phyloP scores from a whole-genome alignment of 1,140 invertebrate species.

The Geopemphigus sp. region DNA sequence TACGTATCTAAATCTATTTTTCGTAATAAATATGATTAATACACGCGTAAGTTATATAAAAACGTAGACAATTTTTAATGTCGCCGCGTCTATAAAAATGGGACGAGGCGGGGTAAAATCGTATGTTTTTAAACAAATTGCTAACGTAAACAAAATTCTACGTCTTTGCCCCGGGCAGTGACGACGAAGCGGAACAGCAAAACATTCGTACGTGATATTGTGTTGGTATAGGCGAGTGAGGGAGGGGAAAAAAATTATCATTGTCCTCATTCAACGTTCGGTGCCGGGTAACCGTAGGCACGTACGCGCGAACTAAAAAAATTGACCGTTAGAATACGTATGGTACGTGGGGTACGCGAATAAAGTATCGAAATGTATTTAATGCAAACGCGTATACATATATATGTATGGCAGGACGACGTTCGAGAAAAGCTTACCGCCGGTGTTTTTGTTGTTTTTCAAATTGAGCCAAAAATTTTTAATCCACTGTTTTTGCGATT shows the following conservation, averaged over 20 bases:
- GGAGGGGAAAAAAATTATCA: not conserved
- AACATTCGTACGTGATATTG: not conserved
- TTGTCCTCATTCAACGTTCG: not conserved
- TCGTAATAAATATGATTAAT: not conserved
- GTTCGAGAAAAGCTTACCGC: not conserved
- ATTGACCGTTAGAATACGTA: too few species aligned
- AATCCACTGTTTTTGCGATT: conserved; percentile 55
- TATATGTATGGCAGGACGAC: not conserved
- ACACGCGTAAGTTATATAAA: not conserved
- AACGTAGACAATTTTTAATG: not conserved
- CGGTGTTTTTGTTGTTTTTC: conserved; percentile 42
- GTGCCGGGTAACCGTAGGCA: not conserved
- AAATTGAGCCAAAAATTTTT: conserved; percentile 54
- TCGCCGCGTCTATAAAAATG: not conserved
- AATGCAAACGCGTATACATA: too few species aligned
- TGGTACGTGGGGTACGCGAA: too few species aligned
- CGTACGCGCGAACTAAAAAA: not conserved
- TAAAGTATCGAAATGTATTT: too few species aligned
- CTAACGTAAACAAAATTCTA: conserved; percentile 9
- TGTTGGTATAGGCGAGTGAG: not conserved
- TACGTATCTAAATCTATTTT: not conserved
- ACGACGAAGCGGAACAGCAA: conserved; percentile 9
- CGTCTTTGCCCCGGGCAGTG: not conserved
- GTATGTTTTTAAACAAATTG: not conserved
- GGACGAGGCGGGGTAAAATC: not conserved